Base-by-base conservation (phyloP, 2,797 vertebrate genomes). In the Gouania willdenowi region DNA sequence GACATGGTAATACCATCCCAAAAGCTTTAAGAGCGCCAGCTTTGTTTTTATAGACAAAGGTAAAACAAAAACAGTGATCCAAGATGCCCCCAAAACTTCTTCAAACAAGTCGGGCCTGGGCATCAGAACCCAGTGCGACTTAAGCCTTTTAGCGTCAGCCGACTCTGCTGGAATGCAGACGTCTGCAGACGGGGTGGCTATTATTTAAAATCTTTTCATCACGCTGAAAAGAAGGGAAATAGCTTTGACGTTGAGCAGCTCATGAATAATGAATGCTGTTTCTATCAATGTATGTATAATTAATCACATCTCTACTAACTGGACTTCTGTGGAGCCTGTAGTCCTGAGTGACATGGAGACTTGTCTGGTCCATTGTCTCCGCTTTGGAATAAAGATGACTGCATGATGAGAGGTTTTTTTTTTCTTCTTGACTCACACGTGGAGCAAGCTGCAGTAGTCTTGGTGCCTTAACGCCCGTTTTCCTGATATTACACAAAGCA, bases 281-380 rank as follows among this genome's bases (percentile, higher is more conserved):
- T 86, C 85, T 88, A 87, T 88, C 84, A 90, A 84, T 86, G 83
- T 84, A 89, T 89, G 87, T 84, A 89, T 89, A 88, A 89, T 88
- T 89, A 86, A 88, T 88, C 83, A 85, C 75, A 71, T 78, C 67
- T 82, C 77, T 61, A 68, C 77, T 81, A 82, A 82, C 82, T 71
- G 79, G 77, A 84, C 72, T 63, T 62, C 57, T 71, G 67, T 81
- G 77, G 80, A 81, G 80, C 62, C 79, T 77, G 57, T 47, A 75
- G 73, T 74, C 74, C 78, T 82, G 74, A 79, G 79, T 77, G 81
- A 73, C 65, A 71, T 70, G 80, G 75, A 81, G 78, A 70, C 76
- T 26, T 35, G 59, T 74, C 68, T 52, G 45, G 53, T 54, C 62
- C 31, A 47, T 79, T 62, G 75, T 76, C 58, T 84, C 50, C 11